These are phyloP conservation scores for Hippoglossus hippoglossus DNA, from an alignment of 2,797 vertebrate genomes.

Conservation along the genomic window DNA sequence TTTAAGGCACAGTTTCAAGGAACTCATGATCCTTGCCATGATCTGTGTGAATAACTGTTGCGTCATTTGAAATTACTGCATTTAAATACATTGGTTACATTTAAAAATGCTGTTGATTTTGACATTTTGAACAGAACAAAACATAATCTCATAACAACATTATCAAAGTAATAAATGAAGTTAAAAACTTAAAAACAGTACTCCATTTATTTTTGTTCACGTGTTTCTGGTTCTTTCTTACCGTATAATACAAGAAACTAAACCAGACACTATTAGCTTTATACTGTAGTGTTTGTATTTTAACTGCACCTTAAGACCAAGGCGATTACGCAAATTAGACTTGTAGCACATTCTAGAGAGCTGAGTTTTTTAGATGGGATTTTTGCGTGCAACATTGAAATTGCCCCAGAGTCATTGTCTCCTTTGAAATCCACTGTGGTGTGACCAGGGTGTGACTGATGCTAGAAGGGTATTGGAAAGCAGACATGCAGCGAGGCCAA, in stretches of 20 bases:
- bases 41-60: constrained; percentile 27
- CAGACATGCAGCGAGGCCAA: not conserved
- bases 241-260: not conserved
- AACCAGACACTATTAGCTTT: not conserved
- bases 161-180: not conserved
- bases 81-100: no score
- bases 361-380: not conserved
- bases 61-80: not conserved
- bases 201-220: not conserved
- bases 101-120: no score
- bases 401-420: not conserved
- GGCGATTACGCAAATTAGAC: no score
- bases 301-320: no score
- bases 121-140: no score
- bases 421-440: not conserved
- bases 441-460: not conserved
- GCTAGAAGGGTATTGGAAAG: not conserved
- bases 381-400: not conserved
- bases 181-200: not conserved
- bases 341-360: no score
- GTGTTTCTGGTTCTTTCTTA: not conserved
- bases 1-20: constrained; percentile 35
- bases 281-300: no score
- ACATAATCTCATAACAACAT: not conserved
- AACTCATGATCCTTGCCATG: constrained; percentile 5